Base-by-base conservation (phyloP, 2,888 invertebrate species). In the Villa cingulata region DNA sequence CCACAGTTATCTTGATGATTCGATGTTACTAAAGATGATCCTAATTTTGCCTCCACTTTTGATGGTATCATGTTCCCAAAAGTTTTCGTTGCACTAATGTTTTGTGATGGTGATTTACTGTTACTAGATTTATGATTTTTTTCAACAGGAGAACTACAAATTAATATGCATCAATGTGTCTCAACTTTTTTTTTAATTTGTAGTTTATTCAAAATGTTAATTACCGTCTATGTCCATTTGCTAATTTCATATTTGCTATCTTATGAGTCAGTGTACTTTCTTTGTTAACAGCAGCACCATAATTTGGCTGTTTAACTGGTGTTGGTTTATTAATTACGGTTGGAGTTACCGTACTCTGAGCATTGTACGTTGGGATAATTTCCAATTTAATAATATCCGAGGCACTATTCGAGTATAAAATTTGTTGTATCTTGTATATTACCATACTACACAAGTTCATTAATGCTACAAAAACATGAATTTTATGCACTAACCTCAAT, bases 371-470 rank as follows among this genome's bases (percentile, higher is more conserved):
- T 49, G 83, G 80, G 53, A 91, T 82, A 55, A 91, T 78, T 64
- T 80, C 78, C 57, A 91, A 72, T 54, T 84, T 79, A 53, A 76
- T 70, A 49, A 91, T 88, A 58, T 87, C 85, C 44, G 74, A 72
- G 34, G 81, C 81, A 63, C 84, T 84, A 63, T 51, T 48, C 43
- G 52, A 48, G 19, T 29, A 38, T 23, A 40, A 37, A 20, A 36
- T 29, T 14, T 18, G 17, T 18, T 12, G 41, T n/a, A 40, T 42
- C 45, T 44, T 27, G 15, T 15, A 23, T 6, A 23, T 23, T 23
- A 39, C 40, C 10, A 43, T 17, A 41, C 16, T 37, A 16, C 6
- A 29, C 17, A 32, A 19, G 18, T 38, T 17, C 29, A 32, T 32
- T 14, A n/a, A 47, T 17, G 36, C 45, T 40, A 45, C 45, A 40